Evolutionary conservation across 2,888 invertebrate species (phyloP), one percentile per base, ranked within the genome.

Genomic region (Quadroppia sp.): DNA sequence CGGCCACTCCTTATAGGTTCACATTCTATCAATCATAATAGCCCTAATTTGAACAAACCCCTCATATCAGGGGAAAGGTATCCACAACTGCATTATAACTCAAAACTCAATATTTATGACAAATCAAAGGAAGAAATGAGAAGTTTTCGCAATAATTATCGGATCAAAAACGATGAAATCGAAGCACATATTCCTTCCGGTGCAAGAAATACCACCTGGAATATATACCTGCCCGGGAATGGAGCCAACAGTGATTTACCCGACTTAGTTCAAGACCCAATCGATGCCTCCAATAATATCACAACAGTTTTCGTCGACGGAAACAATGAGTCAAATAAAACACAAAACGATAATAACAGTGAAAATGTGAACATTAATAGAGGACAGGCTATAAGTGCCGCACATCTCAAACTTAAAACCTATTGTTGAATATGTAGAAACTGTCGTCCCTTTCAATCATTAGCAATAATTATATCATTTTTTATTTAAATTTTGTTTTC

Each of bases 1-100:
- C 69, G 76, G 30, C 78, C 78, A 17, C 64, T 64, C 23, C 28
- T 56, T 9, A 64, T 64, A 17, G 64, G 32, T 20, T 36, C 32
- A 3, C 64, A 30, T 3, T 36, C 17, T n/a, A n/a, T 42, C 11
- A 40, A 17, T n/a, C n/a, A n/a, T 25, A 45, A 25, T 69, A 42
- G 50, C 28, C 23, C 42, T 23, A 73, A 73, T 36, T 13, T 61
- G 1, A 56, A 30, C 20, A 71, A 71, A 48, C 36, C 32, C 17
- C n/a, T 50, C 17, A 72, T 61, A 67, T 72, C 72, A 13, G 32
- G 30, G 20, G 28, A 64, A 67, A 15, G 23, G 2, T 72, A 36
- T 28, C 17, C 40, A 23, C 72, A 70, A 40, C 30, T 42, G 17
- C 69, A 67, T 30, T 45, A 69, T 11, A 67, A 73, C 20, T 73